Conservation (phyloP, 2,113 vertebrate species). For the Sialia sialis region DNA sequence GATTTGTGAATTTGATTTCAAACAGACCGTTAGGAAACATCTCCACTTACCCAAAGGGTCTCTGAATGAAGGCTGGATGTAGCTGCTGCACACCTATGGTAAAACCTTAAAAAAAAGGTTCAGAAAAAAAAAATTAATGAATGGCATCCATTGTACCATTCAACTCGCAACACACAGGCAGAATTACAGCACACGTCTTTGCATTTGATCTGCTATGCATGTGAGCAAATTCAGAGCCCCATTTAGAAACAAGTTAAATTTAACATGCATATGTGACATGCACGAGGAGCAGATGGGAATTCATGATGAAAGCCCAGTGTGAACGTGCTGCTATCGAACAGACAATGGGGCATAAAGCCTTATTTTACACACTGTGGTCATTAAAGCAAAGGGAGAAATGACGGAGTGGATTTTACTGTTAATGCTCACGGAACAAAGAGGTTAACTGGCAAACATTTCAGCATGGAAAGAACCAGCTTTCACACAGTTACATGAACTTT, state of each 20-base stretch:
- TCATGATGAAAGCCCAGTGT: neutral
- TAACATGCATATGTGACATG: neutral
- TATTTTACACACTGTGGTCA: neutral
- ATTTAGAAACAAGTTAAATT: neutral
- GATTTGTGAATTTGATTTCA: neutral
- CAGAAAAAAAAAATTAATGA: neutral
- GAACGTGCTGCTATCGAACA: neutral
- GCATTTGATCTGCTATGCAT: neutral
- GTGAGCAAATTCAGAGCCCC: neutral
- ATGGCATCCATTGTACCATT: neutral
- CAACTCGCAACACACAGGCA: accelerated
- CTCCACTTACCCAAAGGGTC: conserved; percentile 91
- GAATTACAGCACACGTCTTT: neutral
- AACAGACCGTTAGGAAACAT: neutral
- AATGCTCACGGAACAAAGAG: accelerated
- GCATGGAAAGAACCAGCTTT: neutral
- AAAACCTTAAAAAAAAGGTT: conserved; percentile 75
- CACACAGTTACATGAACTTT: neutral
- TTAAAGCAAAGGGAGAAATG: neutral
- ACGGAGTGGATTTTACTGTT: neutral
- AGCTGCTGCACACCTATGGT: conserved; percentile 92
- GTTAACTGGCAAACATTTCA: neutral
- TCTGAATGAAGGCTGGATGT: conserved; percentile 92
- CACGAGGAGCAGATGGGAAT: conserved; percentile 17
- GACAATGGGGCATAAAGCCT: neutral